These are phyloP conservation scores for Lytechinus pictus DNA, from an alignment of 35 echinoderm and acorn worm species.

Conservation along the genomic window DNA sequence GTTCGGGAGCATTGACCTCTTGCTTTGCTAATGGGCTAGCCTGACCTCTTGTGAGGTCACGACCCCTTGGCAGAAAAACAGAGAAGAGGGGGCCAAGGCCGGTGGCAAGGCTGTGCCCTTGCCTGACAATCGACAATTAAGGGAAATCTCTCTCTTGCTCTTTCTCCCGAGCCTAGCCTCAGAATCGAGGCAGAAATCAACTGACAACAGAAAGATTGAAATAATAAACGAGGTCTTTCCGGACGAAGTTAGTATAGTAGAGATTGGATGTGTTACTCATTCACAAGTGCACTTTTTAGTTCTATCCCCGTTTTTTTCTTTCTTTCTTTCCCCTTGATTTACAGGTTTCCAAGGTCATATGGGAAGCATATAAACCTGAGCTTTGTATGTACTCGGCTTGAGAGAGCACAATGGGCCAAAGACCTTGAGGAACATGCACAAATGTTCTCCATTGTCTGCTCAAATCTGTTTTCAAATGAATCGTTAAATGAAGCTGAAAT, in stretches of 20 bases:
- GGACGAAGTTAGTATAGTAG: neutral
- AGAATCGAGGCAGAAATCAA: neutral
- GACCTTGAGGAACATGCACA: neutral
- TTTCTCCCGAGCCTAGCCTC: neutral
- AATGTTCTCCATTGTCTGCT: neutral
- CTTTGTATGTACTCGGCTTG: neutral
- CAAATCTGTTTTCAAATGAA: conserved; percentile 9
- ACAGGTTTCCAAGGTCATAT: neutral
- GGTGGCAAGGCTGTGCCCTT: conserved; percentile 11
- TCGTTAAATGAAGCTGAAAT: neutral
- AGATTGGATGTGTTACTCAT: neutral
- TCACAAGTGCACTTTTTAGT: neutral
- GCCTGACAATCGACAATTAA: conserved; percentile 40
- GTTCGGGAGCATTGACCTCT: neutral
- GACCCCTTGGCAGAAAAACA: neutral
- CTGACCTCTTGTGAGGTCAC: neutral
- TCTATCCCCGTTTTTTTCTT: neutral
- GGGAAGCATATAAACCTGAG: neutral
- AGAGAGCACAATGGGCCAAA: neutral
- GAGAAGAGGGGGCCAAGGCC: conserved; percentile 30
- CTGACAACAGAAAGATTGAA: neutral
- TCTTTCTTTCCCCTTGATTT: neutral
- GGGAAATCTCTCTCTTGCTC: conserved; percentile 1
- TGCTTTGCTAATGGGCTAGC: neutral
- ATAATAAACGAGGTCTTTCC: conserved; percentile 7